phyloP scores from a whole-genome alignment of 2,113 vertebrate genomes.

The Stigmatopora argus region DNA sequence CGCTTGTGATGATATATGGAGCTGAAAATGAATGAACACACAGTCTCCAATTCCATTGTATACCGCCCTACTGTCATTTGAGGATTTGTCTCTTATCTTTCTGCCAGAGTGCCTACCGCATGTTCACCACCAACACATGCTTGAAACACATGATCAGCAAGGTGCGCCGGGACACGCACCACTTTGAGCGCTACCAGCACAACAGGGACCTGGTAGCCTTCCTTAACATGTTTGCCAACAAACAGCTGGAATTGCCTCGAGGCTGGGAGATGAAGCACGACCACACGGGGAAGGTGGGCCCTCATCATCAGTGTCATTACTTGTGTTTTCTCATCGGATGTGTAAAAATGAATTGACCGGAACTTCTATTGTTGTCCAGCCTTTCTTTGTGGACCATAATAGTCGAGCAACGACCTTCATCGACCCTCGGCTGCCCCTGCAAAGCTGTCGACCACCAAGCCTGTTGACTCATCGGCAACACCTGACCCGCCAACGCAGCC shows the following conservation, averaged over 20 bases:
- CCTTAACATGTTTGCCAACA: conserved; percentile 93
- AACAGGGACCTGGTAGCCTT: conserved; percentile 90
- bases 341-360: background rate
- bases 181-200: conserved; percentile 95
- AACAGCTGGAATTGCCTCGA: conserved; percentile 87
- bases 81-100: background rate
- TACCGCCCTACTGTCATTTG: background rate
- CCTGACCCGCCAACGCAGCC: conserved; percentile 84
- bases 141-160: conserved; percentile 99
- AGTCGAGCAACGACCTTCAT: conserved; percentile 90
- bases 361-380: conserved; percentile 50
- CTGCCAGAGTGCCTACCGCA: conserved; percentile 89
- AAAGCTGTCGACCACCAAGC: conserved; percentile 80
- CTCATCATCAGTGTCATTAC: background rate
- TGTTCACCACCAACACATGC: conserved; percentile 97
- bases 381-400: conserved; percentile 90
- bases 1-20: too few relatives aligned
- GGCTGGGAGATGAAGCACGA: conserved; percentile 98
- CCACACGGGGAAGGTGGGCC: conserved; percentile 86
- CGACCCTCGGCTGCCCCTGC: conserved; percentile 85
- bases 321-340: background rate
- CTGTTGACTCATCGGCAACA: conserved; percentile 83
- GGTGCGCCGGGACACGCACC: conserved; percentile 89
- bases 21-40: too few relatives aligned
- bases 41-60: too few relatives aligned